These are phyloP conservation scores for Upupa epops DNA, from an alignment of 2,113 vertebrate species.

Conservation along the genomic window DNA sequence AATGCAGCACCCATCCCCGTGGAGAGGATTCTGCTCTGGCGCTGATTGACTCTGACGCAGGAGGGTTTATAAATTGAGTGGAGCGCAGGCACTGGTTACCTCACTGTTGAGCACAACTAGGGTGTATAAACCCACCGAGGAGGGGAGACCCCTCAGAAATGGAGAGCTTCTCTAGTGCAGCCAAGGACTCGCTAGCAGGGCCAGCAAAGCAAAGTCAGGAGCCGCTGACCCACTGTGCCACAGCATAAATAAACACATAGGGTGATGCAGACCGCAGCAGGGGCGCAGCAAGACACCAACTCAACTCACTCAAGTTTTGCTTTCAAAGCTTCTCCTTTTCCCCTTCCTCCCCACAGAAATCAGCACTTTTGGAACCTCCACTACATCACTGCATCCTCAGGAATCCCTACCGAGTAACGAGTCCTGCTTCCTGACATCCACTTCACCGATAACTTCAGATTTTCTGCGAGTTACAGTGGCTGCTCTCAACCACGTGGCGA, in stretches of 20 bases:
- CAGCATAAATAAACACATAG: background rate
- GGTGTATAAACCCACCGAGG: rapidly evolving
- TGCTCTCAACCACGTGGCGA: constrained; percentile 3
- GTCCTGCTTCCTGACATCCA: background rate
- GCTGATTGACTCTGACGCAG: rapidly evolving
- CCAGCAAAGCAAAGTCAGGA: background rate
- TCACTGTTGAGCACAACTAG: rapidly evolving
- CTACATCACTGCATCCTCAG: background rate
- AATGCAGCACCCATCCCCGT: background rate
- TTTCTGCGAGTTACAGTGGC: background rate
- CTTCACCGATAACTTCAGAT: background rate
- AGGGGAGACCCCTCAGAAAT: rapidly evolving
- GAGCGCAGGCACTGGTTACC: background rate
- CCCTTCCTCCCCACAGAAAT: rapidly evolving
- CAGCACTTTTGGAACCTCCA: background rate
- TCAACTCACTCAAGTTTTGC: background rate
- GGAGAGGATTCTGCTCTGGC: background rate
- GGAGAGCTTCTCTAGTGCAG: background rate
- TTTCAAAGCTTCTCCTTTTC: background rate
- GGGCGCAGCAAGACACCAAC: background rate
- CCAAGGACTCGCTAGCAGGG: background rate
- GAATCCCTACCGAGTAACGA: background rate
- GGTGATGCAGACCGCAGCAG: background rate
- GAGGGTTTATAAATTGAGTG: background rate
- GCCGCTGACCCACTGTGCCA: background rate